These are phyloP conservation scores for Laupala kohalensis DNA, from an alignment of 1,140 invertebrate genomes.

Conservation along the genomic window DNA sequence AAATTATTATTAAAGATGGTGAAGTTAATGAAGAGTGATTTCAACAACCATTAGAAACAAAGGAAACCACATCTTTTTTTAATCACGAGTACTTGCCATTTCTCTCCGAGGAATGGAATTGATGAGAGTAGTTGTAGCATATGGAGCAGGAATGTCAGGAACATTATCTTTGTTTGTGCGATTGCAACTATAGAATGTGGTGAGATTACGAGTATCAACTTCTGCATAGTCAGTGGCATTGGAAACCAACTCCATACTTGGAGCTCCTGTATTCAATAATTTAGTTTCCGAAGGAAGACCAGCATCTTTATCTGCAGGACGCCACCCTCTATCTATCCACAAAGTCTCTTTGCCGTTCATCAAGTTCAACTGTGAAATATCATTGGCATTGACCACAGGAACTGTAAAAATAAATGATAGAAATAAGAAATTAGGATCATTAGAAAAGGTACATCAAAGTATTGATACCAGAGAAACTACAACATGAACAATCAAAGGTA, in stretches of 20 bases:
- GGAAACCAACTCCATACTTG: background rate
- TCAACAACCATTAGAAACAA: too few relatives aligned
- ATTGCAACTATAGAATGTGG: constrained; percentile 63
- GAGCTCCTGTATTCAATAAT: constrained; percentile 37
- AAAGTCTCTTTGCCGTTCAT: constrained; percentile 49
- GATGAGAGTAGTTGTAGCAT: constrained; percentile 66
- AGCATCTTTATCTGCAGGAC: constrained; percentile 49
- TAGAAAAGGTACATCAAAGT: too few relatives aligned
- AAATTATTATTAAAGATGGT: too few relatives aligned
- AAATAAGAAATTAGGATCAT: background rate
- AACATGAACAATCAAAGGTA: too few relatives aligned
- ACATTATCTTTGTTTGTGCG: constrained; percentile 27
- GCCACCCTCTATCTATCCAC: constrained; percentile 63
- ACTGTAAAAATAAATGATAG: constrained; percentile 23
- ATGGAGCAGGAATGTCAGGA: constrained; percentile 60
- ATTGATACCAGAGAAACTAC: too few relatives aligned
- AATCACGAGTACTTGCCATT: constrained; percentile 23
- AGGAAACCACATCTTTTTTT: too few relatives aligned
- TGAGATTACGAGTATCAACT: constrained; percentile 55
- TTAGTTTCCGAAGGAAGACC: constrained; percentile 37
- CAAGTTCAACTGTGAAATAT: constrained; percentile 40
- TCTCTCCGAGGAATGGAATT: constrained; percentile 24
- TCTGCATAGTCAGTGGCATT: constrained; percentile 42
- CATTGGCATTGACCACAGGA: constrained; percentile 47
- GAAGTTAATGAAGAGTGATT: too few relatives aligned